Evolutionary conservation across 2,888 invertebrate genomes (phyloP).

Genomic region (Carpatolechia fugitivella): DNA sequence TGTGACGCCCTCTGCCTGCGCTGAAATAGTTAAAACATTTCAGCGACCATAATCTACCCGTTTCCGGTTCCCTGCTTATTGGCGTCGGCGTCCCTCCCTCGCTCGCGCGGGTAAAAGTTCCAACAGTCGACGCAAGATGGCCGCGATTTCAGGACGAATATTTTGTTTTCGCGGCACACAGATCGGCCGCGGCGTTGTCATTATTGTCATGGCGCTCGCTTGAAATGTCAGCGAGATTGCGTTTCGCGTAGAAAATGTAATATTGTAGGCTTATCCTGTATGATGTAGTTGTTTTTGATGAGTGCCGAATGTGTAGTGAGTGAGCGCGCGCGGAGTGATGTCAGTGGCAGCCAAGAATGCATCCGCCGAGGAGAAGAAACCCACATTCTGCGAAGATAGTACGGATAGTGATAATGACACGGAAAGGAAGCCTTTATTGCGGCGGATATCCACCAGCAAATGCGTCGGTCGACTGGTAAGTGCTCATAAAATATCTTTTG

Average conservation of each 20-base stretch:
- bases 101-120: constrained; percentile 32
- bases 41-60: too few relatives aligned
- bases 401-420: constrained; percentile 91
- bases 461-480: constrained; percentile 88
- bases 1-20: constrained; percentile 22
- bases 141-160: constrained; percentile 47
- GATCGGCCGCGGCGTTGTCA: constrained; percentile 51
- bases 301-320: constrained; percentile 55
- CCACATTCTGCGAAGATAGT: constrained; percentile 65
- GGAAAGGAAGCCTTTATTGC: constrained; percentile 87
- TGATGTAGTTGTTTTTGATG: constrained; percentile 71
- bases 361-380: constrained; percentile 50
- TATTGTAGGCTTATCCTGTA: constrained; percentile 61
- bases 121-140: constrained; percentile 37
- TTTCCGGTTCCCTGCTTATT: too few relatives aligned
- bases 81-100: too few relatives aligned
- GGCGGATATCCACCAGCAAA: constrained; percentile 90
- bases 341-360: constrained; percentile 57
- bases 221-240: constrained; percentile 70
- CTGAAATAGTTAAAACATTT: too few relatives aligned
- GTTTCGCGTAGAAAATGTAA: constrained; percentile 52
- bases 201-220: constrained; percentile 73
- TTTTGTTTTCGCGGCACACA: constrained; percentile 74
- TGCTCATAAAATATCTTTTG: background rate
- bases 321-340: constrained; percentile 65